Evolutionary conservation across 2,888 invertebrate species (phyloP).

Genomic region (Parthenolecanium corni): DNA sequence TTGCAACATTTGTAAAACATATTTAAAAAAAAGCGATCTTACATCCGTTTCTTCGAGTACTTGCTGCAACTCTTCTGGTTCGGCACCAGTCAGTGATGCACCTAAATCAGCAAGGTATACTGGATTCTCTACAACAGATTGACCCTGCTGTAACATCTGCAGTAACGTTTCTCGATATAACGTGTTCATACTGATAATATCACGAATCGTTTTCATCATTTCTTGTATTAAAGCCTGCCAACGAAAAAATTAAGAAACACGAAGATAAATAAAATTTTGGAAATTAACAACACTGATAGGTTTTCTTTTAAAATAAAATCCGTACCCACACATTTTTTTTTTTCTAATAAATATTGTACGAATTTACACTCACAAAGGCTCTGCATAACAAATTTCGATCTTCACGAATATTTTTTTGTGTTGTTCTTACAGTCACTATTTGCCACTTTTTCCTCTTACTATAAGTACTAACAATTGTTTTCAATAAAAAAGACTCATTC

Average conservation of each 20-base stretch:
- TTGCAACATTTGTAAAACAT: not conserved
- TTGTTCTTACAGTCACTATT: too few species aligned
- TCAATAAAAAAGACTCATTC: not conserved
- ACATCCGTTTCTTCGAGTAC: constrained; percentile 91
- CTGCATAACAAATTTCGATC: too few species aligned
- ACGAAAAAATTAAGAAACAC: too few species aligned
- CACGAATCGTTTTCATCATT: constrained; percentile 91
- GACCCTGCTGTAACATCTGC: constrained; percentile 93
- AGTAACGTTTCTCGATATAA: constrained; percentile 94
- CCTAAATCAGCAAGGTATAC: constrained; percentile 94
- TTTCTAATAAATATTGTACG: too few species aligned
- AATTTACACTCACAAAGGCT: too few species aligned
- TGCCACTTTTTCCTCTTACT: too few species aligned
- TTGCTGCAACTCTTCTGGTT: constrained; percentile 80
- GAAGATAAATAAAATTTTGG: not conserved
- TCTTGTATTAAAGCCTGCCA: constrained; percentile 82
- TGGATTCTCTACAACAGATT: constrained; percentile 92
- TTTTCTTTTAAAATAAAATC: too few species aligned
- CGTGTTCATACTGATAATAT: constrained; percentile 94
- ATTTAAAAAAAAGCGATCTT: constrained; percentile 37
- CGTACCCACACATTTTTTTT: too few species aligned
- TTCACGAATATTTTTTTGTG: too few species aligned
- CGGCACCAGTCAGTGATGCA: constrained; percentile 85
- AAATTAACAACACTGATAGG: too few species aligned
- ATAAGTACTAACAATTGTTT: not conserved